Evolutionary conservation across 2,888 invertebrate species (phyloP).

Genomic region (Hecatera dysodea): DNA sequence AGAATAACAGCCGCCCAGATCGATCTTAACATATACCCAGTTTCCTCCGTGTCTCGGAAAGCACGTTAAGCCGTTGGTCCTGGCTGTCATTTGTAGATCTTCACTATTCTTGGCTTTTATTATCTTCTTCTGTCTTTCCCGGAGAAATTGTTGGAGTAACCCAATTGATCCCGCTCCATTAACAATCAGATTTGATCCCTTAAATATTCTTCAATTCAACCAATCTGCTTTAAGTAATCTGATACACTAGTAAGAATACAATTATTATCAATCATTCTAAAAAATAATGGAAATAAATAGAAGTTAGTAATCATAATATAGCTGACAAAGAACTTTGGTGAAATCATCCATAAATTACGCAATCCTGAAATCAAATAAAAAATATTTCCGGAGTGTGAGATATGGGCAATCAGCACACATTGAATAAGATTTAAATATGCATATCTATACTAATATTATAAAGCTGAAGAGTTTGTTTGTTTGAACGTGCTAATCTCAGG

Average conservation of each 20-base stretch:
- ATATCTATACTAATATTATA: no score
- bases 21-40: no score
- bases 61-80: no score
- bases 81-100: no score
- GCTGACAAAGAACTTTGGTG: background rate
- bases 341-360: constrained; percentile 29
- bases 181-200: background rate
- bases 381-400: constrained; percentile 19
- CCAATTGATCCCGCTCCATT: background rate
- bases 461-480: no score
- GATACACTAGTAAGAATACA: background rate
- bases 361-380: constrained; percentile 35
- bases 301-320: background rate
- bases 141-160: background rate
- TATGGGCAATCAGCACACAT: constrained; percentile 11
- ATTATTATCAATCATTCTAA: constrained; percentile 5
- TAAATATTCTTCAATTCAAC: background rate
- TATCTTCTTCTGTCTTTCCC: no score
- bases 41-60: no score
- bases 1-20: no score
- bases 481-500: no score
- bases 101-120: no score
- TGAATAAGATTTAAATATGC: constrained; percentile 20
- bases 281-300: constrained; percentile 15
- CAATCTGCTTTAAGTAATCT: background rate